These are phyloP conservation scores for Berghia stephanieae DNA, from an alignment of 1,140 invertebrate species.

Conservation along the genomic window DNA sequence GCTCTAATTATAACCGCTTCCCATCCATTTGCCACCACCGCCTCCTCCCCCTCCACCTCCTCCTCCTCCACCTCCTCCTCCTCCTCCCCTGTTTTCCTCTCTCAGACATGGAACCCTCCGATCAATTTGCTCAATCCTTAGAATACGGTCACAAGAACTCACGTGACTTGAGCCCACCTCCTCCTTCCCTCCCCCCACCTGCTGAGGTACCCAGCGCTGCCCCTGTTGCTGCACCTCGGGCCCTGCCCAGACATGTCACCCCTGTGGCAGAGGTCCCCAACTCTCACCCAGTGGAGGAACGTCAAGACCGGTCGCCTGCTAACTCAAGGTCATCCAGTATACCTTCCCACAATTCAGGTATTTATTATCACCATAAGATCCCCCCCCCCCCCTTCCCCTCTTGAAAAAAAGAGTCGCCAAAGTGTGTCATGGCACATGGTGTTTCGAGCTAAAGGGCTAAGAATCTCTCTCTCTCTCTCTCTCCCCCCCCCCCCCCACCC, in stretches of 20 bases:
- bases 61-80: neutral
- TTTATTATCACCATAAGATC: no score
- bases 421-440: no score
- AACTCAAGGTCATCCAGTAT: slow-evolving; percentile 30
- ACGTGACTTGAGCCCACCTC: slow-evolving; percentile 34
- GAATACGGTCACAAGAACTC: slow-evolving; percentile 13
- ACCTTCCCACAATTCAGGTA: slow-evolving; percentile 35
- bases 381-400: no score
- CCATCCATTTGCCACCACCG: neutral
- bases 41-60: neutral
- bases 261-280: slow-evolving; percentile 9
- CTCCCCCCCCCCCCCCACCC: no score
- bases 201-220: neutral
- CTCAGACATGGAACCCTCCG: slow-evolving; percentile 36
- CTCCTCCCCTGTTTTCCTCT: neutral
- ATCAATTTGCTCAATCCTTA: slow-evolving; percentile 31
- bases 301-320: neutral
- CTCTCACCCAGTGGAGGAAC: neutral
- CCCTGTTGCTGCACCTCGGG: neutral
- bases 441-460: no score
- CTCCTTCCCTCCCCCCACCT: neutral
- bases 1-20: neutral
- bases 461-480: no score
- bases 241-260: neutral
- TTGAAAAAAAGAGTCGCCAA: no score